A percentile compares a stretch with the other conserved stretches of the same genome.
Conservation (phyloP, 2,113 vertebrate genomes). For the Hylia prasina region DNA sequence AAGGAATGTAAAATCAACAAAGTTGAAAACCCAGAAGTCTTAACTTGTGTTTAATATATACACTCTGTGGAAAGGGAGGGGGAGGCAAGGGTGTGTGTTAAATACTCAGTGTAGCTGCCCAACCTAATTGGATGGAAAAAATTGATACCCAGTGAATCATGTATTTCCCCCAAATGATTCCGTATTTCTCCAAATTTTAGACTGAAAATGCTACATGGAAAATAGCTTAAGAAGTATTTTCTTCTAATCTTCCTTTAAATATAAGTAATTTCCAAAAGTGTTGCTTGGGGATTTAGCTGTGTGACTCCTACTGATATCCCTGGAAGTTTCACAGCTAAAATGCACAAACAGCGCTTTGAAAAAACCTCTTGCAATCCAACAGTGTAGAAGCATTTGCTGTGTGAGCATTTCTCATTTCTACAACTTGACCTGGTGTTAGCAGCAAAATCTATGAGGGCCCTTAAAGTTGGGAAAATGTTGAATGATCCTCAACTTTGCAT, state of each 20-base stretch:
- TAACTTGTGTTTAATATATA: conserved; percentile 56
- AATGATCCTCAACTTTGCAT: not conserved
- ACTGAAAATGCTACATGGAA: conserved; percentile 6
- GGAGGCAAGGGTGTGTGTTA: not conserved
- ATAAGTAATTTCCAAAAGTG: conserved; percentile 15
- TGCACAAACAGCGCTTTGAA: not conserved
- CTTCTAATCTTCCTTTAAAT: conserved; percentile 40
- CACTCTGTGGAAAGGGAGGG: not conserved
- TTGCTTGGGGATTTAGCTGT: conserved; percentile 43
- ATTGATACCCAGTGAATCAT: conserved; percentile 9
- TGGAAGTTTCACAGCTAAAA: not conserved
- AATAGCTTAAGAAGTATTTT: conserved; percentile 41
- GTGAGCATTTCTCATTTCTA: not conserved
- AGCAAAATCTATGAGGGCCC: not conserved
- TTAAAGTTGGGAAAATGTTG: not conserved
- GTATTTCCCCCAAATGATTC: conserved; percentile 4
- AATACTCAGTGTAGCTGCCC: not conserved
- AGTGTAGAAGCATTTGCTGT: not conserved
- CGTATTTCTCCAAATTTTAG: not conserved
- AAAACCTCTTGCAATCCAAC: not conserved
- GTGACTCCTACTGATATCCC: conserved; percentile 13
- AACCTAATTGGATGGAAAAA: conserved; percentile 35
- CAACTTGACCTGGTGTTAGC: not conserved
- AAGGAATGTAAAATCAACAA: conserved; percentile 54
- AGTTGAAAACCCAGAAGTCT: conserved; percentile 49